Percentiles rank a stretch among this genome's conserved stretches.
Conservation (phyloP, 92 coral and sea anemone genomes). For the Porites evermanni region DNA sequence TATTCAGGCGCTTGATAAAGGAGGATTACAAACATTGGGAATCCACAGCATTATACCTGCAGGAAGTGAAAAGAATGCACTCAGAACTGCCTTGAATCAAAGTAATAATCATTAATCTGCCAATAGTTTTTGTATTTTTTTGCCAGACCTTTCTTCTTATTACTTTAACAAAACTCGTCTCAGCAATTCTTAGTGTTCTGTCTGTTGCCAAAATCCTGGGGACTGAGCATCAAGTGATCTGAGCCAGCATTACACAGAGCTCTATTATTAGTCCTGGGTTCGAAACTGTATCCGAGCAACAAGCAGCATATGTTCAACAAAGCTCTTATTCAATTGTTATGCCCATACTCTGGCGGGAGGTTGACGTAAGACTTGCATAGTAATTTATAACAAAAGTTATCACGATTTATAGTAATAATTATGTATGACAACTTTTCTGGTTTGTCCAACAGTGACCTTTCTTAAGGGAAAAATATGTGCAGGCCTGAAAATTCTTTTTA, state of each 20-base stretch:
- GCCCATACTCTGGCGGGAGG: too few relatives aligned
- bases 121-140: neutral
- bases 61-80: conserved; percentile 82
- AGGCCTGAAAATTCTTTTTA: neutral
- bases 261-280: too few relatives aligned
- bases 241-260: too few relatives aligned
- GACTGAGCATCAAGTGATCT: too few relatives aligned
- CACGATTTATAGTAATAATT: neutral
- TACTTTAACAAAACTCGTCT: neutral
- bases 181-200: too few relatives aligned
- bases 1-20: conserved; percentile 82
- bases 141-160: neutral
- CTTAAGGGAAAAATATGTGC: too few relatives aligned
- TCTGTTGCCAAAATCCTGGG: too few relatives aligned
- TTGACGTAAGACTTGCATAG: too few relatives aligned
- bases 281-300: too few relatives aligned
- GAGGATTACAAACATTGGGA: conserved; percentile 61
- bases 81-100: conserved; percentile 86
- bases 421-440: neutral
- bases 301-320: too few relatives aligned
- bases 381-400: too few relatives aligned
- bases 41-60: conserved; percentile 77
- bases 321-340: too few relatives aligned
- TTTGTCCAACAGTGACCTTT: neutral
- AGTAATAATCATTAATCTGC: conserved; percentile 49